phyloP scores from a whole-genome alignment of 2,797 vertebrate genomes.

The Hephaestus fuliginosus region DNA sequence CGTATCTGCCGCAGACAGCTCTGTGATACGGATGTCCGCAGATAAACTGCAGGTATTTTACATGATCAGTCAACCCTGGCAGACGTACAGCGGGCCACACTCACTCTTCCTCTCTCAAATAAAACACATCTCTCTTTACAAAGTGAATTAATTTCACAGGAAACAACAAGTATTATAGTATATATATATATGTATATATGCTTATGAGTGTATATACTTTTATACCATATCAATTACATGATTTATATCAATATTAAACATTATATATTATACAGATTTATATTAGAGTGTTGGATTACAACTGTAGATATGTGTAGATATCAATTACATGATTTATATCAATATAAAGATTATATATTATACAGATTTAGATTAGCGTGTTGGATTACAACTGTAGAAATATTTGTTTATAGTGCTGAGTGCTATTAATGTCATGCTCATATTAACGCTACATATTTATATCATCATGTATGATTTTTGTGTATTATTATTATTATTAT shows the following conservation, averaged over 20 bases:
- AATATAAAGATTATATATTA: too few species aligned
- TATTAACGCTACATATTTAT: conserved; percentile 9
- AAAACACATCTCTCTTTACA: conserved; percentile 38
- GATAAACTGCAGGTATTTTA: conserved; percentile 12
- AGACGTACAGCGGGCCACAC: neutral
- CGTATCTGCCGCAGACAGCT: conserved; percentile 12
- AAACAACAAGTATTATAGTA: conserved; percentile 17
- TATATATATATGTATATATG: neutral
- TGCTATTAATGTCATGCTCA: neutral
- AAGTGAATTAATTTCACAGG: conserved; percentile 56
- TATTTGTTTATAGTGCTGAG: neutral
- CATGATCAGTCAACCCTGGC: conserved; percentile 19
- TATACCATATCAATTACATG: neutral
- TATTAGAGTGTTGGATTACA: neutral
- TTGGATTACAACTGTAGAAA: too few species aligned
- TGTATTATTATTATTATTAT: too few species aligned
- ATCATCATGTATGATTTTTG: neutral
- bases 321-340: too few species aligned
- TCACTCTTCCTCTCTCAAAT: conserved; percentile 18
- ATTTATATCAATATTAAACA: conserved; percentile 6
- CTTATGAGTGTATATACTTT: neutral
- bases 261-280: neutral
- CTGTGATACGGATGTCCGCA: conserved; percentile 3
- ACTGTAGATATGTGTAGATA: neutral
- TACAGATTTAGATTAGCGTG: too few species aligned